A percentile compares a stretch with the other conserved stretches of the same genome.
Conservation (phyloP, 2,113 vertebrate genomes). For the Bufo gargarizans region DNA sequence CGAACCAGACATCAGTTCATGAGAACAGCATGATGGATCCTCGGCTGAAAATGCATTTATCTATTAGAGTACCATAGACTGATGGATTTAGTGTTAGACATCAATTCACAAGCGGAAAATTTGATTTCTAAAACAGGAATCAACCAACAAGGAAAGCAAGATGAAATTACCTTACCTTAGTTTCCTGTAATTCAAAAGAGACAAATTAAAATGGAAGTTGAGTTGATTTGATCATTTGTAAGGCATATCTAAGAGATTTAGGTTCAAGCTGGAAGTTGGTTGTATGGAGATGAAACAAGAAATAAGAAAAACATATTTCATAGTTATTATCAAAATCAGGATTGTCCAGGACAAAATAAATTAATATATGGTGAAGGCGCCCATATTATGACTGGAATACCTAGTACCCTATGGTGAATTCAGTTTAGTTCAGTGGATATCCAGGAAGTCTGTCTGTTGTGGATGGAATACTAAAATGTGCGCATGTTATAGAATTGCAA, state of each 20-base stretch:
- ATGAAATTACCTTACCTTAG: not conserved
- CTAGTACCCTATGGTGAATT: not conserved
- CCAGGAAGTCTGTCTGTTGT: not conserved
- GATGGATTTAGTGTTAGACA: constrained; percentile 42
- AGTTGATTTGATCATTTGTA: constrained; percentile 9
- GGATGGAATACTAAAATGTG: not conserved
- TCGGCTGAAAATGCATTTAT: constrained; percentile 27
- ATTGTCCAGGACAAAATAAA: not conserved
- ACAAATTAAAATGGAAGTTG: constrained; percentile 7
- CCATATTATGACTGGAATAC: not conserved
- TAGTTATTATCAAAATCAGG: not conserved
- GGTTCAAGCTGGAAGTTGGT: not conserved
- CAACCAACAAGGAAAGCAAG: not conserved
- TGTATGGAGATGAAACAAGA: not conserved
- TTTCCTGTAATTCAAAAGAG: not conserved
- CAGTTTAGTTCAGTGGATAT: not conserved
- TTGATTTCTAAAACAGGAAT: constrained; percentile 37
- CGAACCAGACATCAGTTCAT: constrained; percentile 12
- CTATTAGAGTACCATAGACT: constrained; percentile 42
- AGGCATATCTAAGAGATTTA: not conserved
- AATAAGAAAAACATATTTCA: not conserved
- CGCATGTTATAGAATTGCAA: too few species aligned
- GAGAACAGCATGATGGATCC: constrained; percentile 46
- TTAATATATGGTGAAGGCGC: too few species aligned
- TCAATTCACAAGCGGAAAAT: constrained; percentile 28